Conservation (phyloP, 2,797 vertebrate genomes). For the Molossus molossus region DNA sequence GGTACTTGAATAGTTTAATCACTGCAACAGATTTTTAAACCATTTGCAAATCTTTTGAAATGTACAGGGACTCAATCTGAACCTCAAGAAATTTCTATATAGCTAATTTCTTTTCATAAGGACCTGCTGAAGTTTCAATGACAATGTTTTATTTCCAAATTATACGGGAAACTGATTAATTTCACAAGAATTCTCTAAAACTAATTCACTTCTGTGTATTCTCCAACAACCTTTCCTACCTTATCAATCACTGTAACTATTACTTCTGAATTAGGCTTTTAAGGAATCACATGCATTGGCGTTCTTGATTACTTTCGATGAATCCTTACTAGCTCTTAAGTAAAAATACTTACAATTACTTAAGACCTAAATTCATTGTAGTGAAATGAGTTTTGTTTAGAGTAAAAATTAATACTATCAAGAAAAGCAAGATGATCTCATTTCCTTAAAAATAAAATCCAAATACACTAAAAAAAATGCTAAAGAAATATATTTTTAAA, state of each 20-base stretch:
- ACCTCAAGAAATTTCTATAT: constrained; percentile 50
- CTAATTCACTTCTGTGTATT: constrained; percentile 30
- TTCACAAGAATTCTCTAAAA: constrained; percentile 59
- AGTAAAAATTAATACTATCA: constrained; percentile 33
- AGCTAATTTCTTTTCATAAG: constrained; percentile 62
- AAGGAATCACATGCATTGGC: not conserved
- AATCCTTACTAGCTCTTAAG: constrained; percentile 20
- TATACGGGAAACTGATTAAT: constrained; percentile 53
- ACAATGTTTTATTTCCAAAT: constrained; percentile 58
- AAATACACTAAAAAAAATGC: constrained; percentile 62
- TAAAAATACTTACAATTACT: constrained; percentile 59
- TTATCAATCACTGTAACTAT: constrained; percentile 20
- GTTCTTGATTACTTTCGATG: constrained; percentile 9
- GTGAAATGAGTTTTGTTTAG: constrained; percentile 67
- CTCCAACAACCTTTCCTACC: not conserved
- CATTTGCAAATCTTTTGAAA: constrained; percentile 59
- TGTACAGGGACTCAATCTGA: not conserved
- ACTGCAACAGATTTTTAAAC: constrained; percentile 50
- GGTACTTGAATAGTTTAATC: constrained; percentile 37
- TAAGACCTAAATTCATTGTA: constrained; percentile 13
- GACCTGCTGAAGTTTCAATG: constrained; percentile 14
- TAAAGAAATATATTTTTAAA: constrained; percentile 33
- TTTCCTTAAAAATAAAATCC: constrained; percentile 61
- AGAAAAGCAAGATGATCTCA: constrained; percentile 34
- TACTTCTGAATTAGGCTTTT: constrained; percentile 40